Evolutionary conservation across 2,113 vertebrate species (phyloP), one percentile per base, ranked within the genome.

Genomic region (Xiphophorus maculatus): DNA sequence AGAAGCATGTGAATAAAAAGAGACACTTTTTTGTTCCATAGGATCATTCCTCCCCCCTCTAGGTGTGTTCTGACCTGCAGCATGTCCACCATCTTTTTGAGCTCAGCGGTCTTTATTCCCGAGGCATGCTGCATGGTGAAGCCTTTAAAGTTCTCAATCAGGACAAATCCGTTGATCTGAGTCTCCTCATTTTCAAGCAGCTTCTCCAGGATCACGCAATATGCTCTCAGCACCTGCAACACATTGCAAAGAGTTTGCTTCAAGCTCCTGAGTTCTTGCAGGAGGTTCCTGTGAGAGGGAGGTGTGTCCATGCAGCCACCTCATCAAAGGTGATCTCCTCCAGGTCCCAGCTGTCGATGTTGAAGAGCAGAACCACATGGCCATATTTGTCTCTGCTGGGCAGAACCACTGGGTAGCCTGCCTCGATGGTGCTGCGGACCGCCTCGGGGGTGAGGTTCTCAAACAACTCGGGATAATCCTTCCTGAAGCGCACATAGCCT

Each of bases 21-120:
- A 58, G 8, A n/a, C 3, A 11, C 22, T n/a, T 10, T 15, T 54
- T 54, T 22, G 51, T n/a, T 10, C 15, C n/a, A 22, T 2, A 25
- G 25, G 51, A 7, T n/a, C 51, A 58, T 58, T 58, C 10, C 17
- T 44, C 14, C 4, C 8, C 42, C 4, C 8, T 25, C 0, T 12
- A 13, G 14, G 42, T 58, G 30, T 15, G 28, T 1, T 73, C 81
- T 91, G 85, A 98, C 98, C 97, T 99, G 98, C 71, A 99, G 92
- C 98, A 99, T 99, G 92, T 99, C 97, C 93, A 99, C 98, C 98
- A 99, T 99, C 94, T 99, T 99, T 93, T 97, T 98, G 68, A 99
- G 96, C 81, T 99, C 97, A 0, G 95, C 94, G 3, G 97, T 93
- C 78, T 97, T 98, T 65, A 99, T 98, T 15, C 96, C 96, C 0